These are phyloP conservation scores for Akabosia matsudoensis DNA, from an alignment of 1,140 invertebrate genomes.

Conservation along the genomic window DNA sequence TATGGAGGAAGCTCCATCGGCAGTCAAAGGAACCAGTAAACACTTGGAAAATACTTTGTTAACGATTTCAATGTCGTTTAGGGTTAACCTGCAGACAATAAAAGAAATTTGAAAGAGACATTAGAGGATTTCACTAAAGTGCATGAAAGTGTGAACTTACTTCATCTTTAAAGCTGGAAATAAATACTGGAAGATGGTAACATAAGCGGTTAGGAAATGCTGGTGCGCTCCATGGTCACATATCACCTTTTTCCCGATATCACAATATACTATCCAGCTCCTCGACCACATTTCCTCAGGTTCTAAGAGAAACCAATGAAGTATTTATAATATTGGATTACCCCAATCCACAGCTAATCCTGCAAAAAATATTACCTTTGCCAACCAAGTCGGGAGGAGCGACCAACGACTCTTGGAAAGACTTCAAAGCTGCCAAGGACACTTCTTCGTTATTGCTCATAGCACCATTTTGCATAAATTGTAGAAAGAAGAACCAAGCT, in stretches of 20 bases:
- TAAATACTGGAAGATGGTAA: slow-evolving; percentile 89
- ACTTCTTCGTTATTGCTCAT: slow-evolving; percentile 89
- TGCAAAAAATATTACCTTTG: too few species aligned
- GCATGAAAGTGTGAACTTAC: slow-evolving; percentile 39
- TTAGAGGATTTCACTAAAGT: background rate
- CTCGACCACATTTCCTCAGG: slow-evolving; percentile 65
- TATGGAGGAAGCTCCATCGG: slow-evolving; percentile 44
- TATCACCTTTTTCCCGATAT: slow-evolving; percentile 65
- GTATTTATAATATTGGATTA: too few species aligned
- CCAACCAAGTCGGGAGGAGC: slow-evolving; percentile 24
- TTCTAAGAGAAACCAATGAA: too few species aligned
- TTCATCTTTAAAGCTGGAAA: slow-evolving; percentile 80
- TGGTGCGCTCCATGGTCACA: slow-evolving; percentile 59
- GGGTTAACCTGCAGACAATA: slow-evolving; percentile 30
- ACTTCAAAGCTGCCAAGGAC: slow-evolving; percentile 89
- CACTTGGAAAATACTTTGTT: slow-evolving; percentile 38
- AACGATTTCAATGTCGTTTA: slow-evolving; percentile 38
- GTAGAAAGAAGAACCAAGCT: slow-evolving; percentile 86
- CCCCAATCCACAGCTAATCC: too few species aligned
- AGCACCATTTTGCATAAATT: slow-evolving; percentile 89
- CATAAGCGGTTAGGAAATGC: slow-evolving; percentile 87
- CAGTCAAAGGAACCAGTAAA: slow-evolving; percentile 40
- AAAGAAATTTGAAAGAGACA: background rate
- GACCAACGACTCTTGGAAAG: slow-evolving; percentile 86
- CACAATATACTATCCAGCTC: slow-evolving; percentile 81